These are phyloP conservation scores for Thymelicus acteon DNA, from an alignment of 2,888 invertebrate species.

Conservation along the genomic window DNA sequence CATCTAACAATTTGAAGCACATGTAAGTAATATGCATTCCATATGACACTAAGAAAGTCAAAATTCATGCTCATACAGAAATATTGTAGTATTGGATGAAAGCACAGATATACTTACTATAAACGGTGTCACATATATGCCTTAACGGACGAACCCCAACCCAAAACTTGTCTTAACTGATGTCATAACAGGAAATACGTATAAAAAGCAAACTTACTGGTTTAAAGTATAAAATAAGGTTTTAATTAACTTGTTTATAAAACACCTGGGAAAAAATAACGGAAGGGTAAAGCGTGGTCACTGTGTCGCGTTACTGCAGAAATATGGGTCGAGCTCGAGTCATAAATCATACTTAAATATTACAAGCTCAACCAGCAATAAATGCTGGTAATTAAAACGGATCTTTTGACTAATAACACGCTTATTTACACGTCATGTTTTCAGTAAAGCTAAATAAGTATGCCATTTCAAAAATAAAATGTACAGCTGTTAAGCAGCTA, in stretches of 20 bases:
- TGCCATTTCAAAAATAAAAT: no score
- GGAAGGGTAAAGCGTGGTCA: constrained; percentile 1
- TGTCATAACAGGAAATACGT: no score
- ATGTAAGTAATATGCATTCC: no score
- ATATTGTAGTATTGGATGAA: no score
- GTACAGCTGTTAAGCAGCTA: background rate
- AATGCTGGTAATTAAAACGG: constrained; percentile 5
- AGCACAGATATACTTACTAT: no score
- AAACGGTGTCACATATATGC: no score
- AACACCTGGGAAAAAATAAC: background rate
- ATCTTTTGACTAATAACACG: constrained; percentile 3
- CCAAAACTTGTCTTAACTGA: no score
- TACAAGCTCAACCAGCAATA: constrained; percentile 7
- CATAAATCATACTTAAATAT: constrained; percentile 22
- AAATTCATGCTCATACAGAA: no score
- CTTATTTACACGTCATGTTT: constrained; percentile 6
- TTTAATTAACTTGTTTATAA: constrained; percentile 1
- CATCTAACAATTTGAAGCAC: no score
- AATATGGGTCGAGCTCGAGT: constrained; percentile 29
- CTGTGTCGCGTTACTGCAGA: constrained; percentile 23
- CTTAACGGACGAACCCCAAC: no score
- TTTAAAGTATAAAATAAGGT: background rate
- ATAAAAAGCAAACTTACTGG: background rate
- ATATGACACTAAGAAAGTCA: no score
- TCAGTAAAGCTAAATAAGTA: background rate